Evolutionary conservation across 2,113 vertebrate species (phyloP), one percentile per base, ranked within the genome.

Genomic region (Apus apus): DNA sequence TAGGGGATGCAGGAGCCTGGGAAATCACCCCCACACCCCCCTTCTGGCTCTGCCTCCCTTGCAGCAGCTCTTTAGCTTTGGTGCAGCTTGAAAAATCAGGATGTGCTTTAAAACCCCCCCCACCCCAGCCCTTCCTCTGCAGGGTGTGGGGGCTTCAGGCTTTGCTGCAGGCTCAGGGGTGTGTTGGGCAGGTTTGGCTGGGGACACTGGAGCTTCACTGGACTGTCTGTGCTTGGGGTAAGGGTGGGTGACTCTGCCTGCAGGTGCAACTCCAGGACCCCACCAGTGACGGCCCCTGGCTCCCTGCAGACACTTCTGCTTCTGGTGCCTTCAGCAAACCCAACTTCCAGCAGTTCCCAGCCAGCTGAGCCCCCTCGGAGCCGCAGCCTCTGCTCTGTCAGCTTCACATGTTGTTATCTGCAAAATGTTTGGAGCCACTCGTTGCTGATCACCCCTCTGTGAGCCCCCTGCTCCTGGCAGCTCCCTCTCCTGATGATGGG

Each of bases 81-180:
- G 16, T 15, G 48, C 5, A 30, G 50, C 38, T 68, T 48, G 18
- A 48, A 10, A n/a, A 53, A 43, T 38, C 29, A n/a, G 68, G 30
- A 38, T 3, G 16, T 15, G 48, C 18, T 57, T 27, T 23, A 2
- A 30, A 67, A n/a, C 6, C 50, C 16, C 2, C 12, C 8, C 8
- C 1, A 8, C 22, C 38, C 14, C 27, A 30, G 30, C 3, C 2
- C 6, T 9, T 9, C 3, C 19, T 20, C 13, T 15, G 0, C 2
- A 1, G 2, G 32, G 26, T 22, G 51, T 0, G 6, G 13, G 15
- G 32, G 29, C 6, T 76, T 36, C 3, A 9, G 64, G 79, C 70
- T 73, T 73, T 29, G 9, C 58, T 21, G 14, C 60, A 77, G 54
- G 5, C 70, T 34, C 60, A 14, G 23, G 56, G 4, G 17, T 7